phyloP scores from a whole-genome alignment of 2,113 vertebrate species.

The Ochotona princeps region DNA sequence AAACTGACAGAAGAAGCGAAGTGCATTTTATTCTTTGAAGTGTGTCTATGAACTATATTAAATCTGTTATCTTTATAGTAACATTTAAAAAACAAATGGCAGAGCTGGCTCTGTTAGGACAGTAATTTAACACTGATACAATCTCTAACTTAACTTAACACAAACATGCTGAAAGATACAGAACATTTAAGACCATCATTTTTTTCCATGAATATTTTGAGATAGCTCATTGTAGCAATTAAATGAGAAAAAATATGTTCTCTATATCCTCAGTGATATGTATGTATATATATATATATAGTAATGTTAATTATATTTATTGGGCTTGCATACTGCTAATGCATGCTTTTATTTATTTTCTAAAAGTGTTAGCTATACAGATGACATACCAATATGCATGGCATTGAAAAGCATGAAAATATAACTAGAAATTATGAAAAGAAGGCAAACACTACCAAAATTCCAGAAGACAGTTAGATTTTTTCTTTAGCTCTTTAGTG shows the following conservation, averaged over 20 bases:
- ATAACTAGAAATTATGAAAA: slow-evolving; percentile 3
- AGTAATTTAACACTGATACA: neutral
- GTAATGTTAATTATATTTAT: neutral
- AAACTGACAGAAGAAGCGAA: neutral
- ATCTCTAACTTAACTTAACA: neutral
- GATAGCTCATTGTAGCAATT: neutral
- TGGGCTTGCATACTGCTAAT: neutral
- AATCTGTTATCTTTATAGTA: no score
- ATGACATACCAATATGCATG: neutral
- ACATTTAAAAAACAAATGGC: no score
- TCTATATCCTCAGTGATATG: neutral
- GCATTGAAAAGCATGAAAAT: neutral
- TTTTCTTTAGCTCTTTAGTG: neutral
- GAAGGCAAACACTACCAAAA: neutral
- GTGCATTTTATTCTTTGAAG: no score
- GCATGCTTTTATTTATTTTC: neutral
- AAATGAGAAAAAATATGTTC: neutral
- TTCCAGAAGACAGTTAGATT: neutral
- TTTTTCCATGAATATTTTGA: neutral
- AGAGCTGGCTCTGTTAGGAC: neutral
- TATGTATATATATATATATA: no score
- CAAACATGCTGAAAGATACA: neutral
- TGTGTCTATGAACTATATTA: no score
- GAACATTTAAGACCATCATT: neutral
- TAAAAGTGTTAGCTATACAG: neutral